A percentile compares a stretch with the other conserved stretches of the same genome.
These are phyloP conservation scores for Caradrina kadenii DNA, from an alignment of 2,888 invertebrate species.

Conservation along the genomic window DNA sequence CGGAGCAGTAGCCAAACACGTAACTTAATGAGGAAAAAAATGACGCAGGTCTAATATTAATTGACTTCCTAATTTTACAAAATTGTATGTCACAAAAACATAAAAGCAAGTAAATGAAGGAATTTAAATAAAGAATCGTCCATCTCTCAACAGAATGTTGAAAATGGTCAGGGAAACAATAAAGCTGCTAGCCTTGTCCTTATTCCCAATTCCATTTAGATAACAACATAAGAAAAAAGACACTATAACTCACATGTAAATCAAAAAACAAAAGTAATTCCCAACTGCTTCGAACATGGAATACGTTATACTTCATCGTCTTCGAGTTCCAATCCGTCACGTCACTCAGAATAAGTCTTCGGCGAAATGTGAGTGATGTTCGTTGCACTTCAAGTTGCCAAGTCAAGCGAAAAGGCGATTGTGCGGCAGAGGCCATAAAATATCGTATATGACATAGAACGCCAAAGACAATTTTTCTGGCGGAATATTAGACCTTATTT, in stretches of 20 bases:
- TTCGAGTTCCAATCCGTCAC: constrained; percentile 54
- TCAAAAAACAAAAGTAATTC: constrained; percentile 24
- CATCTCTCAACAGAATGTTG: neutral
- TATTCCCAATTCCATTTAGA: constrained; percentile 26
- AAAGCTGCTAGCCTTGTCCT: neutral
- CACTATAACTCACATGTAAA: constrained; percentile 18
- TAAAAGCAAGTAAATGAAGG: too few relatives aligned
- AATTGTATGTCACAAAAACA: too few relatives aligned
- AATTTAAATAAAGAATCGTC: too few relatives aligned
- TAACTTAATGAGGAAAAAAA: too few relatives aligned
- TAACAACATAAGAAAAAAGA: constrained; percentile 20
- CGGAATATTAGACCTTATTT: constrained; percentile 9
- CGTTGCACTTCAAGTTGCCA: constrained; percentile 49
- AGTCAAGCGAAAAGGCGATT: constrained; percentile 42
- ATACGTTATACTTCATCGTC: constrained; percentile 51
- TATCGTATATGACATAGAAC: constrained; percentile 20
- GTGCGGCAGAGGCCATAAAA: constrained; percentile 51
- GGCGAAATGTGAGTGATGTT: constrained; percentile 56
- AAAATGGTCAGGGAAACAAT: neutral
- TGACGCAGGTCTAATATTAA: too few relatives aligned
- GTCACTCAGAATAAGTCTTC: constrained; percentile 60
- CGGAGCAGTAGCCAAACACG: too few relatives aligned
- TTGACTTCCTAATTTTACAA: too few relatives aligned
- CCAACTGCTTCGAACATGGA: constrained; percentile 19
- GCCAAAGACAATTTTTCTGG: constrained; percentile 34